Evolutionary conservation across 2,888 invertebrate species (phyloP).

Genomic region (Eristalis arbustorum): DNA sequence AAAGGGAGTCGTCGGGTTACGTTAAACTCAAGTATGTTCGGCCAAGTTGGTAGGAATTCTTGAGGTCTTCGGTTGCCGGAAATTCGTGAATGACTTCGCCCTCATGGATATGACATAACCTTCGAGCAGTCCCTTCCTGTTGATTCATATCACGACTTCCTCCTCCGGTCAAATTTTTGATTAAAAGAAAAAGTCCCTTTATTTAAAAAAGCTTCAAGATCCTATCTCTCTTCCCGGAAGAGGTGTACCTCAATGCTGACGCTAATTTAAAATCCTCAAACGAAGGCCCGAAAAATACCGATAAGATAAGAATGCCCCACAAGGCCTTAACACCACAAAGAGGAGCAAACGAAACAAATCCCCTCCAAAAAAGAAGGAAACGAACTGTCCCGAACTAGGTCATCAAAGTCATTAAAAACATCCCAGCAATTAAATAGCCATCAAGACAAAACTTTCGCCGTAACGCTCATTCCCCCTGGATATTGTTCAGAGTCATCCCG

Average conservation of each 20-base stretch:
- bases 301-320: background rate
- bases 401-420: conserved; percentile 61
- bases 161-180: background rate
- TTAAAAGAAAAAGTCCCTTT: background rate
- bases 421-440: conserved; percentile 65
- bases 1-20: no score
- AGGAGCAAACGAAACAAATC: background rate
- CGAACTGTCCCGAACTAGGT: conserved; percentile 6
- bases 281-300: background rate
- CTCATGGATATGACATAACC: no score
- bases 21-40: no score
- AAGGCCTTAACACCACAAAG: background rate
- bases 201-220: background rate
- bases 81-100: no score
- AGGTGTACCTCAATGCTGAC: background rate
- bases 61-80: no score
- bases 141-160: background rate
- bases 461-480: conserved; percentile 49
- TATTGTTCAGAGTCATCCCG: conserved; percentile 49
- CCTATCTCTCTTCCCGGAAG: background rate
- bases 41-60: no score
- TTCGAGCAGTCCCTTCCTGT: no score
- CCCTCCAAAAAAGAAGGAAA: background rate
- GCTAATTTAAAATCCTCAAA: background rate
- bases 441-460: conserved; percentile 58